A percentile compares a stretch with the other conserved stretches of the same genome.
phyloP scores from a whole-genome alignment of 2,797 vertebrate genomes.

The Cephalopachus bancanus region DNA sequence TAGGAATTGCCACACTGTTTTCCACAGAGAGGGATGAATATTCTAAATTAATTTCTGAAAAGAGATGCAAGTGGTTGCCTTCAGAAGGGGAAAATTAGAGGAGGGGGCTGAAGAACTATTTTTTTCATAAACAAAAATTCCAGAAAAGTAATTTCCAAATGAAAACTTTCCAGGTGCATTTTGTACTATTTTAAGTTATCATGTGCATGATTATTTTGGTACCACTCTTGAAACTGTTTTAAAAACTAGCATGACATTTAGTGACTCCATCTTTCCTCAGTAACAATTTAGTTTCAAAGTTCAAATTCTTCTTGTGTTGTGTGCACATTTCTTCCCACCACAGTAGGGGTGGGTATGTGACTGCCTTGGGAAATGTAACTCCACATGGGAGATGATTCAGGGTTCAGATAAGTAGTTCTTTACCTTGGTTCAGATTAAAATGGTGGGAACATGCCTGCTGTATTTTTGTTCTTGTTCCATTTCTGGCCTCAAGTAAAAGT shows the following conservation, averaged over 20 bases:
- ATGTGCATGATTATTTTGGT: neutral
- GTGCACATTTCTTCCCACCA: neutral
- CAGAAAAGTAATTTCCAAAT: constrained; percentile 34
- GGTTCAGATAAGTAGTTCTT: constrained; percentile 27
- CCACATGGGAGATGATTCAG: neutral
- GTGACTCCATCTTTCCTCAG: neutral
- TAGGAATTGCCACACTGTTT: no score
- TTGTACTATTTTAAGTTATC: neutral
- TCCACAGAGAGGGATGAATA: neutral
- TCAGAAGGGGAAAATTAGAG: neutral
- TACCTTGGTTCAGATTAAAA: neutral
- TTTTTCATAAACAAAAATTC: neutral
- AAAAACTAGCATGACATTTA: neutral
- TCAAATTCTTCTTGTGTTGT: neutral
- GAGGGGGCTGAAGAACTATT: neutral
- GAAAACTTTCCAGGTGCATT: neutral
- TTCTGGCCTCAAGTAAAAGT: constrained; percentile 52
- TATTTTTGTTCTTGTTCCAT: constrained; percentile 33
- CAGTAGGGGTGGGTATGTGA: neutral
- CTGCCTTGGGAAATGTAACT: neutral
- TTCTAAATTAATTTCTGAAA: constrained; percentile 18
- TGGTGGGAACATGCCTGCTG: neutral
- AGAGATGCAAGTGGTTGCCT: neutral
- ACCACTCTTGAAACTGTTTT: constrained; percentile 16
- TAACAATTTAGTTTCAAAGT: neutral